phyloP scores from a whole-genome alignment of 37 sponge, comb jelly and placozoan species.

The Hexactinellida sp. region DNA sequence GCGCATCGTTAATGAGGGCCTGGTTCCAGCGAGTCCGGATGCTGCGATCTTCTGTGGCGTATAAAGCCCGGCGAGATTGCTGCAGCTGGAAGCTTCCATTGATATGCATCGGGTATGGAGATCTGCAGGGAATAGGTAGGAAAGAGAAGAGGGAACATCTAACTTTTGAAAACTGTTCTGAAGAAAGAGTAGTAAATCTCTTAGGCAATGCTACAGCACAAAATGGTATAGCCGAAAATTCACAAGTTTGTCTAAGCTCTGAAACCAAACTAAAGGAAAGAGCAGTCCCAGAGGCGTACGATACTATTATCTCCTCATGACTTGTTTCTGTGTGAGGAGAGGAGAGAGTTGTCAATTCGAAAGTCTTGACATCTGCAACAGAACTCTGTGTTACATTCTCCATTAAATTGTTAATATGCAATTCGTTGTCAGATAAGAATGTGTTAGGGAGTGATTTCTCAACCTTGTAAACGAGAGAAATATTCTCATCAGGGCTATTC shows the following conservation, averaged over 20 bases:
- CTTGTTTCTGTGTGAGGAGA: background rate
- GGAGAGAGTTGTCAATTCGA: background rate
- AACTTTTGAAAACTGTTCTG: background rate
- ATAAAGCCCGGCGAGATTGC: background rate
- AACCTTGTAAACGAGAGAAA: background rate
- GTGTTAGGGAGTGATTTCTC: background rate
- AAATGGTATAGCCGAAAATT: background rate
- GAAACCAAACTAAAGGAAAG: background rate
- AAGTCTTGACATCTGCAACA: background rate
- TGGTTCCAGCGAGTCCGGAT: conserved; percentile 31
- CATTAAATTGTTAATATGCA: background rate
- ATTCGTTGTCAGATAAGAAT: background rate
- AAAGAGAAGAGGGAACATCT: background rate
- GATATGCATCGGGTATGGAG: background rate
- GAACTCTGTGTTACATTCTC: background rate
- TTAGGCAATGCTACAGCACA: background rate
- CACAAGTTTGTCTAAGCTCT: background rate
- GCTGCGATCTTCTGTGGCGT: background rate
- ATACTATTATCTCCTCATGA: background rate
- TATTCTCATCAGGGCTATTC: background rate
- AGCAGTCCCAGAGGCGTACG: background rate
- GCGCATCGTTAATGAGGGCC: conserved; percentile 21
- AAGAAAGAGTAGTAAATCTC: background rate
- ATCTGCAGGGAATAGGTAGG: background rate
- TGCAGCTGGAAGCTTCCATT: background rate